Evolutionary conservation across 1,140 invertebrate genomes (phyloP).

Genomic region (Archivesica marissinica): DNA sequence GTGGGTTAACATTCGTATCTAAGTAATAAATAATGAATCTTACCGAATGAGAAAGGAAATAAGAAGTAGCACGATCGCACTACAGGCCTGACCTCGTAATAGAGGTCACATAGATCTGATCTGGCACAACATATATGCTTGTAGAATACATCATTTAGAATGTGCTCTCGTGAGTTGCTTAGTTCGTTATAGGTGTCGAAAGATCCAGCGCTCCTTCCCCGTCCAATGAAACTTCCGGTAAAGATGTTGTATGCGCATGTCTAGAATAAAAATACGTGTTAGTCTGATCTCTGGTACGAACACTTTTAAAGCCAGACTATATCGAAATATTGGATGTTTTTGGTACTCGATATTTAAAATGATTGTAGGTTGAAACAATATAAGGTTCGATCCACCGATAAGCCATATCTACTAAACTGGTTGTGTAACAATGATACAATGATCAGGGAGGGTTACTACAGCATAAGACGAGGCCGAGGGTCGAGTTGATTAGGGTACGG

Average conservation of each 20-base stretch:
- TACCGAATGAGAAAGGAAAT: conserved; percentile 35
- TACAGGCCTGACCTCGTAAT: conserved; percentile 42
- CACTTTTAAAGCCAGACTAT: no score
- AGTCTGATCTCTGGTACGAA: no score
- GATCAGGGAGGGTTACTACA: no score
- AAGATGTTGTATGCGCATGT: conserved; percentile 29
- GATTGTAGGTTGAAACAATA: no score
- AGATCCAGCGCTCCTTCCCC: conserved; percentile 9
- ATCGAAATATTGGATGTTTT: no score
- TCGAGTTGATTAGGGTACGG: no score
- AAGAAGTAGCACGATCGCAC: not conserved
- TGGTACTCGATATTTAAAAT: no score
- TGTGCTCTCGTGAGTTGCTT: not conserved
- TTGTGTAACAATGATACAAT: no score
- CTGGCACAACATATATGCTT: conserved; percentile 25
- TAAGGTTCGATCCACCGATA: no score
- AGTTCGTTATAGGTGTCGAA: conserved; percentile 18
- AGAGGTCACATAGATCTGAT: conserved; percentile 34
- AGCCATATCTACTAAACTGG: no score
- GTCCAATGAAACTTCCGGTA: conserved; percentile 21
- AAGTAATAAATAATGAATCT: not conserved
- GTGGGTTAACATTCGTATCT: no score
- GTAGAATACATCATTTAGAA: not conserved
- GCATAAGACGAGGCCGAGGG: no score
- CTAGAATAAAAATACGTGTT: conserved; percentile 11